Evolutionary conservation across 2,888 invertebrate species (phyloP).

Genomic region (Celastrina argiolus): DNA sequence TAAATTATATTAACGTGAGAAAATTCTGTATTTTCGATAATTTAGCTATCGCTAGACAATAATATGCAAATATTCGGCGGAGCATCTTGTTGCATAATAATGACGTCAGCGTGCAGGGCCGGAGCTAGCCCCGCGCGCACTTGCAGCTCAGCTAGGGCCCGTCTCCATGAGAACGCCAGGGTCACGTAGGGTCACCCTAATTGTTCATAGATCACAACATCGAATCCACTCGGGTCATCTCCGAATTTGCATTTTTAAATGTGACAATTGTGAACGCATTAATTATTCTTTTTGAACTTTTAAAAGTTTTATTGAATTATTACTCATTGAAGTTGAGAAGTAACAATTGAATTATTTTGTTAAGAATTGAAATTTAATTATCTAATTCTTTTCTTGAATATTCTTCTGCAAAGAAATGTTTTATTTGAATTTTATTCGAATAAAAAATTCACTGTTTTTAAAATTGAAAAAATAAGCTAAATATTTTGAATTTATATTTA

Average conservation of each 20-base stretch:
- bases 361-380: not conserved
- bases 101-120: not conserved
- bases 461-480: not conserved
- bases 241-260: slow-evolving; percentile 14
- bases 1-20: not conserved
- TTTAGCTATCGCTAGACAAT: not conserved
- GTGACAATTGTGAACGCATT: not conserved
- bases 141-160: slow-evolving; percentile 51
- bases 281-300: not conserved
- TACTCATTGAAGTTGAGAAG: not conserved
- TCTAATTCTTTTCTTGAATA: not conserved
- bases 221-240: slow-evolving; percentile 30
- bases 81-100: slow-evolving; percentile 26
- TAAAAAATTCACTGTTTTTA: not conserved
- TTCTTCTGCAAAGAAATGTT: not conserved
- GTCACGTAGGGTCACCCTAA: slow-evolving; percentile 46
- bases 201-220: slow-evolving; percentile 44
- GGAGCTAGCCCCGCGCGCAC: slow-evolving; percentile 43
- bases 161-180: slow-evolving; percentile 63
- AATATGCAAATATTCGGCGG: not conserved
- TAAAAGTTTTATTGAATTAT: not conserved
- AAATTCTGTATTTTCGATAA: not conserved
- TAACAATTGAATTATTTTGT: not conserved
- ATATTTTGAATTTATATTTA: too few species aligned
- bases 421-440: not conserved